Conservation (phyloP, 2,797 vertebrate genomes). For the Pseudomugil gertrudae region DNA sequence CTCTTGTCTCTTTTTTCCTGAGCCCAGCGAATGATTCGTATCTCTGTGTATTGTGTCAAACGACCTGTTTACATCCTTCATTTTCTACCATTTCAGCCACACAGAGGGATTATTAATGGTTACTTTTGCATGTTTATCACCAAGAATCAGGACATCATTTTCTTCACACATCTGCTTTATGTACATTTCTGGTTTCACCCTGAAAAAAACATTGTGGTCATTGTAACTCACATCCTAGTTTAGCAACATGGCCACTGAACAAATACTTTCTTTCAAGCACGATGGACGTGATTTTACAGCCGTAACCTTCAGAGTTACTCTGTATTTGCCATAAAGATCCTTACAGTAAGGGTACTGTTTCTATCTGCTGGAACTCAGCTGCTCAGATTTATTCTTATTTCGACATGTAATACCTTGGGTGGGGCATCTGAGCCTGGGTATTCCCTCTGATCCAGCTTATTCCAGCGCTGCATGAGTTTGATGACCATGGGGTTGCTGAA, state of each 20-base stretch:
- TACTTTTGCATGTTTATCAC: background rate
- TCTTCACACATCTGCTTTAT: background rate
- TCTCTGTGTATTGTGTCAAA: too few relatives aligned
- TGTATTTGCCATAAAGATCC: background rate
- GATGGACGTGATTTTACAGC: background rate
- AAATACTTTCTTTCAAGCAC: background rate
- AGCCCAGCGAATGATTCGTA: too few relatives aligned
- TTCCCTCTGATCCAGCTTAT: constrained; percentile 97
- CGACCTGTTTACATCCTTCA: too few relatives aligned
- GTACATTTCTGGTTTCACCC: background rate
- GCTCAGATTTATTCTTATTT: background rate
- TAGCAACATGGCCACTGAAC: background rate
- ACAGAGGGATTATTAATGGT: too few relatives aligned
- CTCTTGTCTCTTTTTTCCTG: background rate
- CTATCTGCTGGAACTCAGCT: background rate
- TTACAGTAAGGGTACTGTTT: background rate
- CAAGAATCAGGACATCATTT: background rate
- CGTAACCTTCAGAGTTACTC: background rate
- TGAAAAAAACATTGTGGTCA: constrained; percentile 3
- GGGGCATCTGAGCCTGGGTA: constrained; percentile 96
- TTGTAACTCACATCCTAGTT: background rate
- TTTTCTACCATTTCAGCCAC: too few relatives aligned
- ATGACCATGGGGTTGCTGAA: constrained; percentile 96
- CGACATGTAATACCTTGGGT: constrained; percentile 86
- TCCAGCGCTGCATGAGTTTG: constrained; percentile 98